phyloP scores from a whole-genome alignment of 2,113 vertebrate species.

The Malurus cyaneus region DNA sequence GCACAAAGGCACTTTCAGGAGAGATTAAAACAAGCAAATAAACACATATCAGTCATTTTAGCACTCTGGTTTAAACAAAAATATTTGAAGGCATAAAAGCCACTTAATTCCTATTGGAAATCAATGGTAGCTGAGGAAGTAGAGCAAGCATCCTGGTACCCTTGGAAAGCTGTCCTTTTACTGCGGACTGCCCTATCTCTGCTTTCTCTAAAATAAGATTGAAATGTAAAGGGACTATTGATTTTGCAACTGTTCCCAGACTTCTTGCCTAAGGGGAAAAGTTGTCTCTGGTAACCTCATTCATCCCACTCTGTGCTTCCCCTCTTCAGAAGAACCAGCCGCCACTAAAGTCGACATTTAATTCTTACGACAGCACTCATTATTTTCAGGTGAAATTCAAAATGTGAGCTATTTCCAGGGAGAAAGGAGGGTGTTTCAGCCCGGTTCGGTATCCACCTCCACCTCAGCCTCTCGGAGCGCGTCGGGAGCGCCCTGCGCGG shows the following conservation, averaged over 20 bases:
- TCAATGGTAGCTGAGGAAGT: background rate
- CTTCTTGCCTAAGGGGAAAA: background rate
- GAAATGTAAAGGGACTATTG: background rate
- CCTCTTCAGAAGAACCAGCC: background rate
- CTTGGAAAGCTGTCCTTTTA: background rate
- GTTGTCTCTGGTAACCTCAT: background rate
- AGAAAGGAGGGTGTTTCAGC: background rate
- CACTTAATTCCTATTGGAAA: slow-evolving; percentile 13
- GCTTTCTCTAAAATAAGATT: background rate
- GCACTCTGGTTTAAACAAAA: background rate
- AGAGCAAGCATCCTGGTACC: background rate
- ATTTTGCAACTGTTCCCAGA: background rate
- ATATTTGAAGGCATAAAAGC: background rate
- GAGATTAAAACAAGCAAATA: background rate
- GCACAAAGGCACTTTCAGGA: background rate
- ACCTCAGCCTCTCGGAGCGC: background rate
- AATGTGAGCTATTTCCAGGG: background rate
- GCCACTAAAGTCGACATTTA: background rate
- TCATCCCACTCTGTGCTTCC: background rate
- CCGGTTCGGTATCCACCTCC: background rate
- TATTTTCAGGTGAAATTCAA: background rate
- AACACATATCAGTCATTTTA: background rate
- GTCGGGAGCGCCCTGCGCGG: background rate
- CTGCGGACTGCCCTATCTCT: background rate
- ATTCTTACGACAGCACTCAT: fast-evolving